These are phyloP conservation scores for Erebia aethiops DNA, from an alignment of 2,888 invertebrate genomes.

Conservation along the genomic window DNA sequence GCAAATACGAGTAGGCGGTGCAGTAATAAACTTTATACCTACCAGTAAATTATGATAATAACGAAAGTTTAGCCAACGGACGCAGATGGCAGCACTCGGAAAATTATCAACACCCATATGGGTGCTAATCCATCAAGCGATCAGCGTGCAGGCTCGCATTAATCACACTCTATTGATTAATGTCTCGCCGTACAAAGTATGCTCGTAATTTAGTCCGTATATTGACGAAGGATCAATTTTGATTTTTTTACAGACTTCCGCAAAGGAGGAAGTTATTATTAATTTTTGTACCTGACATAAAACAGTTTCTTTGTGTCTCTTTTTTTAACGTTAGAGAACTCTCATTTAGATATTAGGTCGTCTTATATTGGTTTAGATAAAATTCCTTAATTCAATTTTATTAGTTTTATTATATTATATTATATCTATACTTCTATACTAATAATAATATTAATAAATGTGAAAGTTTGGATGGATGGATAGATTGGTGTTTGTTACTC, in stretches of 20 bases:
- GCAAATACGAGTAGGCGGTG: neutral
- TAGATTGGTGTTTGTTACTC: too few species aligned
- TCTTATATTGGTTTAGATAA: too few species aligned
- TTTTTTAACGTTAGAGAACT: too few species aligned
- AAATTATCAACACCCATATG: slow-evolving; percentile 80
- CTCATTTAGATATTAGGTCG: too few species aligned
- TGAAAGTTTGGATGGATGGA: too few species aligned
- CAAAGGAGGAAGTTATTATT: neutral
- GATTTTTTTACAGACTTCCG: slow-evolving; percentile 21
- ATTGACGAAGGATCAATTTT: slow-evolving; percentile 29
- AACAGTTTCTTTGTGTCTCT: too few species aligned
- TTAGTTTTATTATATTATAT: too few species aligned
- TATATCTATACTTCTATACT: too few species aligned
- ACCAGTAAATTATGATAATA: slow-evolving; percentile 38
- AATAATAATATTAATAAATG: too few species aligned
- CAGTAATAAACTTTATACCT: neutral
- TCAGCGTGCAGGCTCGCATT: slow-evolving; percentile 70
- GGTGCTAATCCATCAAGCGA: slow-evolving; percentile 80
- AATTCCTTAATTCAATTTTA: too few species aligned
- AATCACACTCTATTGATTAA: slow-evolving; percentile 81
- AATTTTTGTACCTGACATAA: too few species aligned
- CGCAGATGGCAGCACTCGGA: slow-evolving; percentile 74
- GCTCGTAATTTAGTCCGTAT: slow-evolving; percentile 39
- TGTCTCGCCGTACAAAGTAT: slow-evolving; percentile 75
- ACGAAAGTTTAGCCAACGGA: slow-evolving; percentile 48